Conservation (phyloP, 2,797 vertebrate species). For the Acrocephalus scirpaceus region DNA sequence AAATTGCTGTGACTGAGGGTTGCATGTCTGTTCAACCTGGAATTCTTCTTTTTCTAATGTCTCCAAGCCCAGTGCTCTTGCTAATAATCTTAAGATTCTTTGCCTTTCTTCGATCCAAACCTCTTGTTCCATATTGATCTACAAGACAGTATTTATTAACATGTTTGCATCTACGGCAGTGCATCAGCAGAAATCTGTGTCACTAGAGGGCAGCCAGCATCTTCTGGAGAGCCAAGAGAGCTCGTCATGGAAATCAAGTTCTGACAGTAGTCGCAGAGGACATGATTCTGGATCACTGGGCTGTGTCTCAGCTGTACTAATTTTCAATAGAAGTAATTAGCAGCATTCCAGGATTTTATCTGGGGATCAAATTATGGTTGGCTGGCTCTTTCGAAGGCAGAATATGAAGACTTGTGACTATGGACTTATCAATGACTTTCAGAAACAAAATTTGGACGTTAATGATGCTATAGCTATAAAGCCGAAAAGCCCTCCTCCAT, state of each 20-base stretch:
- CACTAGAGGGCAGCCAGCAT: conserved; percentile 84
- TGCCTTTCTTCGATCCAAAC: not conserved
- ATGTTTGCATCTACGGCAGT: not conserved
- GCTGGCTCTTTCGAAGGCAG: conserved; percentile 21
- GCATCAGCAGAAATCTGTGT: conserved; percentile 56
- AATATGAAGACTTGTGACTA: not conserved
- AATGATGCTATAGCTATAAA: not conserved
- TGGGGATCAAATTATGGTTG: conserved; percentile 53
- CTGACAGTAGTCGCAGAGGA: conserved; percentile 30
- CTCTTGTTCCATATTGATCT: not conserved
- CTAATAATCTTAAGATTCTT: not conserved
- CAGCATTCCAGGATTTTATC: conserved; percentile 47
- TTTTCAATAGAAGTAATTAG: conserved; percentile 68
- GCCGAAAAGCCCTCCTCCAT: not conserved
- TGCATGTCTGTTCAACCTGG: not conserved
- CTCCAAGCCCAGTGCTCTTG: not conserved
- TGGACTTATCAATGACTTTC: not conserved
- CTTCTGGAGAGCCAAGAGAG: conserved; percentile 62
- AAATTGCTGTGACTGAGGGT: not conserved
- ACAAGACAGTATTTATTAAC: conserved; percentile 20
- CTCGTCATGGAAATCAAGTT: not conserved
- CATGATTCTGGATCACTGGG: conserved; percentile 65
- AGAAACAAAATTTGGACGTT: not conserved
- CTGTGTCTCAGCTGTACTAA: conserved; percentile 64
- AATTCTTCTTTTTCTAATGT: not conserved